Conservation (phyloP, 1,140 invertebrate genomes). For the Acromyrmex echinatior region DNA sequence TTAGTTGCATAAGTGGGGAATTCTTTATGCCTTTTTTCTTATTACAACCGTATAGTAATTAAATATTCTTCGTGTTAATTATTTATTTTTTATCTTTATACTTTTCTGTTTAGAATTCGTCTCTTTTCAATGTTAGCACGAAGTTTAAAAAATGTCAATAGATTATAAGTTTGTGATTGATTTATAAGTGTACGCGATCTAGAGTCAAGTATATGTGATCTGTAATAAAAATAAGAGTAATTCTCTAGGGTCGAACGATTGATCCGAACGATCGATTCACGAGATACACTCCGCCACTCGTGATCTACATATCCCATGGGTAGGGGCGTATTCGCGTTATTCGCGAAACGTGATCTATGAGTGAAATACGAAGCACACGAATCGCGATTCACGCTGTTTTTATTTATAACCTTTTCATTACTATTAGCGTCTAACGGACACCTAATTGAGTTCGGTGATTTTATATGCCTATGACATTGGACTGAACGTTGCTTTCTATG, state of each 20-base stretch:
- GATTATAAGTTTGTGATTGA: background rate
- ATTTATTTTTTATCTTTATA: background rate
- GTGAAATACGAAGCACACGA: constrained; percentile 26
- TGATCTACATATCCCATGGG: constrained; percentile 72
- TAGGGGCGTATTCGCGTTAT: constrained; percentile 70
- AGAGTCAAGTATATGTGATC: background rate
- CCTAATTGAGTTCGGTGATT: background rate
- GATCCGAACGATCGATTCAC: constrained; percentile 15
- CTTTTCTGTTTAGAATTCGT: background rate
- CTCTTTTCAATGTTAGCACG: background rate
- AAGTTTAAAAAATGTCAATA: background rate
- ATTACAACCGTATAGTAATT: background rate
- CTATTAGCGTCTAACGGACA: background rate
- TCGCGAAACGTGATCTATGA: constrained; percentile 37
- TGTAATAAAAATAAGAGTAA: constrained; percentile 15
- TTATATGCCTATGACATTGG: too few species aligned
- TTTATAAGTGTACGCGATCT: background rate
- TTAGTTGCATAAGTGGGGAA: background rate
- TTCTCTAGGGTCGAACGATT: constrained; percentile 21
- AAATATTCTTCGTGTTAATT: constrained; percentile 24
- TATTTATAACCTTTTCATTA: background rate
- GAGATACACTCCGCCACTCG: background rate
- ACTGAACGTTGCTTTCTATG: background rate
- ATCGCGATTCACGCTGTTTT: background rate
- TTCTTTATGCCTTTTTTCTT: background rate